Percentiles rank a stretch among this genome's conserved stretches.
Conservation (phyloP, 2,797 vertebrate species). For the Cephalopachus bancanus region DNA sequence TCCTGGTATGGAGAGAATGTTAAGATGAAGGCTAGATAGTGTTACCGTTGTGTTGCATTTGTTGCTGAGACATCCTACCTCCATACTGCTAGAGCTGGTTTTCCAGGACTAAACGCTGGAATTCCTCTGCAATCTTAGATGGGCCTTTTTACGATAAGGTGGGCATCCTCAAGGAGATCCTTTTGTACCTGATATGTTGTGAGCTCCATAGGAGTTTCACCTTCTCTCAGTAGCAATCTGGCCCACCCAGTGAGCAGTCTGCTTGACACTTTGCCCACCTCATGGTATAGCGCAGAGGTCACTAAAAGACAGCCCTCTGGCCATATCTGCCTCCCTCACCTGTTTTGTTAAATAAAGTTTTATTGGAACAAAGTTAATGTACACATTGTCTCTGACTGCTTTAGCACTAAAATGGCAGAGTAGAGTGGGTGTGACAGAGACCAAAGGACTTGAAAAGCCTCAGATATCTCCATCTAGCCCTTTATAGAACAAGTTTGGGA, state of each 20-base stretch:
- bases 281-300: neutral
- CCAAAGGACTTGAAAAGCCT: neutral
- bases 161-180: neutral
- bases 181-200: neutral
- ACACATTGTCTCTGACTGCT: neutral
- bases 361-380: neutral
- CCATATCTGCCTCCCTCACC: neutral
- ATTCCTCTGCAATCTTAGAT: neutral
- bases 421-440: neutral
- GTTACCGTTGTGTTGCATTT: neutral
- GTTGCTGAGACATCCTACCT: neutral
- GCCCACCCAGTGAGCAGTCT: neutral
- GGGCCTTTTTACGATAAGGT: neutral
- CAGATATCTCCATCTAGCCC: neutral
- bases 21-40: too few relatives aligned
- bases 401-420: neutral
- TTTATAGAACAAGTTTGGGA: neutral
- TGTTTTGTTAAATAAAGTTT: constrained; percentile 56
- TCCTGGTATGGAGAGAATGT: neutral
- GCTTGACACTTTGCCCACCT: neutral
- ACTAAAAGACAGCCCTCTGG: neutral
- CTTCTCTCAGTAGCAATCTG: neutral
- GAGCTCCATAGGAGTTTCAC: neutral
- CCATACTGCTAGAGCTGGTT: neutral
- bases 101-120: neutral